Evolutionary conservation across 1,140 invertebrate genomes (phyloP), one percentile per base, ranked within the genome.

Genomic region (Drosophila albomicans): DNA sequence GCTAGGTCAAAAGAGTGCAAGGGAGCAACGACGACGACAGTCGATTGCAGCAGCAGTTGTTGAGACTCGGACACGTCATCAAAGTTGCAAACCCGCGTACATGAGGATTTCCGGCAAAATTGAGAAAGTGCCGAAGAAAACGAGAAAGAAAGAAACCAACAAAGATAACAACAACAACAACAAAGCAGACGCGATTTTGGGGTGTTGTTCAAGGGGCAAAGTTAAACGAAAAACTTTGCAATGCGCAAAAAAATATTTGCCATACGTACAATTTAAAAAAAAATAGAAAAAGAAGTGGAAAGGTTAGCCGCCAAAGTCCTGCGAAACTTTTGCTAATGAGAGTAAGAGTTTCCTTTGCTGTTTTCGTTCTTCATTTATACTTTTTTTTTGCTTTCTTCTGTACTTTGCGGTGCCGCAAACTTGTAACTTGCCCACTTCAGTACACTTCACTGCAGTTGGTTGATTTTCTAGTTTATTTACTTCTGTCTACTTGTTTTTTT

Each of bases 181-280:
- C 38, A 10, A 64, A 59, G 35, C 8, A 38, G 35, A 52, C 41
- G 15, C 8, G 48, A 15, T 13, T 48, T 1, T 11, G 20, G n/a
- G 25, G 58, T 13, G 58, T 41, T 13, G 5, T 16, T 35, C 2
- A 25, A 15, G n/a, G 35, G n/a, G 30, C 45, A 11, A 63, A 89
- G 77, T 87, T 87, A 72, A 87, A 80, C 82, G 85, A 84, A 89
- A 89, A 88, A 88, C 70, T 87, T 87, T 49, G 32, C 61, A 65
- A 84, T 86, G 75, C 64, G 75, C 57, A 79, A 69, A 54, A 66
- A 72, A 52, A 71, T 69, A 57, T 69, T 49, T 63, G 41, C 48
- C 35, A 59, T 61, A 62, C 71, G 45, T 62, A 51, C 58, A 52
- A 45, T 69, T 69, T 54, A 32, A 58, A 79, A 69, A 54, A 63